Conservation (phyloP, 2,888 invertebrate genomes). For the Acronicta aceris region DNA sequence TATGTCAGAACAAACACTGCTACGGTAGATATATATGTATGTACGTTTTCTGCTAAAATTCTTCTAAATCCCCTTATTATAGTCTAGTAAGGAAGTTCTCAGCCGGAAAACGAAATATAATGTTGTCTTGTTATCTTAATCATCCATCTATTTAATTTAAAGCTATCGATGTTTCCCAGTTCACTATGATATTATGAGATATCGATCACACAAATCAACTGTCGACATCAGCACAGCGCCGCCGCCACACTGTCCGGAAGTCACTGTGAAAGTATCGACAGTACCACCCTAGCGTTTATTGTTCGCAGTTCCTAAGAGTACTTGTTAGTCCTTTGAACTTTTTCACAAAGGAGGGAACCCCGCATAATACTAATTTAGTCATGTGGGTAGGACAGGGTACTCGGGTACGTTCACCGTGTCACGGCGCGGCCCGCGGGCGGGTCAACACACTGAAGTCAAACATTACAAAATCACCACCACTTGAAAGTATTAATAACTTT, state of each 20-base stretch:
- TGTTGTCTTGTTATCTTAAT: too few species aligned
- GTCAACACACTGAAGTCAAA: slow-evolving; percentile 10
- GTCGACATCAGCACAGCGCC: slow-evolving; percentile 9
- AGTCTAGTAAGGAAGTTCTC: too few species aligned
- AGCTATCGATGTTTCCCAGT: slow-evolving; percentile 1
- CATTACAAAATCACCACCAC: not conserved
- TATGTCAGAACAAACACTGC: too few species aligned
- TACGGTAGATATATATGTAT: too few species aligned
- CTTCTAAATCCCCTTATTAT: too few species aligned
- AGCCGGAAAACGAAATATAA: too few species aligned
- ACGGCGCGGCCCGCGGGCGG: not conserved
- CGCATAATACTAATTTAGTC: slow-evolving; percentile 17
- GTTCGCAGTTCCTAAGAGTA: slow-evolving; percentile 27
- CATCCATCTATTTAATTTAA: too few species aligned
- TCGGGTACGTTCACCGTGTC: slow-evolving; percentile 16
- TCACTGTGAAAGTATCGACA: slow-evolving; percentile 10
- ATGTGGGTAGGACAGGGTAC: slow-evolving; percentile 11
- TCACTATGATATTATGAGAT: slow-evolving; percentile 19
- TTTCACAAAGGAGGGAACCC: slow-evolving; percentile 28
- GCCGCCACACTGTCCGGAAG: slow-evolving; percentile 10
- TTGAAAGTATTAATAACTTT: not conserved
- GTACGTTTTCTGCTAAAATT: too few species aligned
- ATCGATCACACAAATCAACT: slow-evolving; percentile 20
- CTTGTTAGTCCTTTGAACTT: slow-evolving; percentile 44
- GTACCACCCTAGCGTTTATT: slow-evolving; percentile 22